Evolutionary conservation across 2,888 invertebrate species (phyloP), one percentile per base, ranked within the genome.

Genomic region (Tyria jacobaeae): DNA sequence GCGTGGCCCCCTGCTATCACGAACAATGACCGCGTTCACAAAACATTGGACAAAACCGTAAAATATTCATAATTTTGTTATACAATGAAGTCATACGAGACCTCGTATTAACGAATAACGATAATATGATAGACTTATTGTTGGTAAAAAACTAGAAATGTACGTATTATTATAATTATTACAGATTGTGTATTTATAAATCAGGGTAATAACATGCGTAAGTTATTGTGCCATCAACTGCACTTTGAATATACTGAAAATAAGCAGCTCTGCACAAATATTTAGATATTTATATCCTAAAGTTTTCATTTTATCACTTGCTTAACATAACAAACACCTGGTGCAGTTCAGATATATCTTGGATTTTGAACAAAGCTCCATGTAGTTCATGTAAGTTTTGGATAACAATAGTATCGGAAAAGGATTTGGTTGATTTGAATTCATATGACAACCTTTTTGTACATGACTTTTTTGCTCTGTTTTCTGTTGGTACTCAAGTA

Each of bases 21-120:
- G 67, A 82, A 89, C 89, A 91, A 90, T 84, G 82, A 83, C 82
- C 82, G 71, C 81, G 81, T 86, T 85, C 82, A 86, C 76, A 82
- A 85, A 85, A 88, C 82, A 87, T 71, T 78, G 77, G 79, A 44
- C 87, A 84, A 85, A 87, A 75, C 84, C 80, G 83, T 89, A 85
- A 89, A 89, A 90, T 90, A 92, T 91, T 91, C 88, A 91, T 90
- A 82, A 81, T 81, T 73, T 76, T 57, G 37, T 64, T 57, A 79
- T 78, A 87, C 87, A 89, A 89, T 86, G 75, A 76, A 77, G 77
- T 65, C 64, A 68, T 68, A 66, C 58, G 71, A 67, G 55, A 63
- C 71, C 71, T 70, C 64, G 71, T 76, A 73, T 56, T 73, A 67
- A 70, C 67, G 64, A 66, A 65, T 70, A 78, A 78, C 73, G 66